A percentile compares a stretch with the other conserved stretches of the same genome.
Conservation (phyloP, 2,113 vertebrate genomes). For the Rhizomys pruinosus region DNA sequence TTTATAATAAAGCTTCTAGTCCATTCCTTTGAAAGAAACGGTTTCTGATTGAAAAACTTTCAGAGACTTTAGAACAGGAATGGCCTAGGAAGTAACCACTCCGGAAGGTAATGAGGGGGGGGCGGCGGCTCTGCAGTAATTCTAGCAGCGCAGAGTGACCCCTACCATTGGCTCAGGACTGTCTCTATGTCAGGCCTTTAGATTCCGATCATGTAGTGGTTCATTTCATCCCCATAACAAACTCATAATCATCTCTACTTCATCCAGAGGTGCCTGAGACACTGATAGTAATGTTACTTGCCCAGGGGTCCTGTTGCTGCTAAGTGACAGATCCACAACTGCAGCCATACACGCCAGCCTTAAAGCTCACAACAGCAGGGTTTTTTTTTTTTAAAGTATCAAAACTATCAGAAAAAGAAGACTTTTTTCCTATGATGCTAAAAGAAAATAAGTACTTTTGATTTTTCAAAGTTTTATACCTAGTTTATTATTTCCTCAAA, state of each 20-base stretch:
- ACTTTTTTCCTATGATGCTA: too few species aligned
- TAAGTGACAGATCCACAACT: not conserved
- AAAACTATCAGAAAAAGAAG: too few species aligned
- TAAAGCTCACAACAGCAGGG: not conserved
- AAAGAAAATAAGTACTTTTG: too few species aligned
- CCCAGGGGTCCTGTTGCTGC: not conserved
- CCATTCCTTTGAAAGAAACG: not conserved
- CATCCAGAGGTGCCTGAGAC: not conserved
- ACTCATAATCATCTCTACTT: not conserved
- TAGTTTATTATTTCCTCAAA: too few species aligned
- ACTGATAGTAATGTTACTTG: not conserved
- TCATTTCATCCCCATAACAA: not conserved
- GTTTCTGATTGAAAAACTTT: constrained; percentile 14
- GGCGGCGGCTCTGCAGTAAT: too few species aligned
- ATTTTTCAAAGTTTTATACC: too few species aligned
- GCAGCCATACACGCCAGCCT: too few species aligned
- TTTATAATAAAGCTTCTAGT: not conserved
- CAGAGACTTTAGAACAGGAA: not conserved
- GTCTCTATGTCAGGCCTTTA: not conserved
- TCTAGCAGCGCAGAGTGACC: too few species aligned
- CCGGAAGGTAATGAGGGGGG: too few species aligned
- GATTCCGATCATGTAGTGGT: not conserved
- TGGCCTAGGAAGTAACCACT: too few species aligned
- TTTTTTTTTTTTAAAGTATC: too few species aligned
- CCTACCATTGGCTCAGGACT: not conserved